A percentile compares a stretch with the other conserved stretches of the same genome.
These are phyloP conservation scores for Stegostoma tigrinum DNA, from an alignment of 2,113 vertebrate genomes.

Conservation along the genomic window DNA sequence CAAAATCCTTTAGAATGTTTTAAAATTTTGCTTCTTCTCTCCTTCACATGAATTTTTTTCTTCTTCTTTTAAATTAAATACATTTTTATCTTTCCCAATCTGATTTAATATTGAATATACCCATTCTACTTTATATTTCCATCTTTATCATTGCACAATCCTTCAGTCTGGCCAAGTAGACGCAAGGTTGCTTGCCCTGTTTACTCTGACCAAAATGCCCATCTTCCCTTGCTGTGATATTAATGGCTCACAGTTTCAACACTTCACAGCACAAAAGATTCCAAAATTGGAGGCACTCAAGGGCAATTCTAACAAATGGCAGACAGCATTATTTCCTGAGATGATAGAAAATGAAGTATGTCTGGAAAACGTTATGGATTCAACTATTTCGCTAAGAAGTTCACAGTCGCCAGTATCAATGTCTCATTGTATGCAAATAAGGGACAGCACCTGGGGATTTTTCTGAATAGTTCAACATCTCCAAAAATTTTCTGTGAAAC, in stretches of 20 bases:
- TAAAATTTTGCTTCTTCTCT: background rate
- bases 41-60: background rate
- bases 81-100: background rate
- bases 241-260: background rate
- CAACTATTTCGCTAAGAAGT: background rate
- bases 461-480: background rate
- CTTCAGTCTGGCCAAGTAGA: background rate
- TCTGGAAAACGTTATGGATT: background rate
- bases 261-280: background rate
- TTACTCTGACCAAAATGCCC: background rate
- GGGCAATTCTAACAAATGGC: background rate
- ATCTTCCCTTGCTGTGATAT: background rate
- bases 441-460: slow-evolving; percentile 21
- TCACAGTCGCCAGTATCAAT: too few species aligned
- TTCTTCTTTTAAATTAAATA: background rate
- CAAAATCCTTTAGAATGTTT: background rate
- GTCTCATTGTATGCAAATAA: background rate
- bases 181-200: background rate
- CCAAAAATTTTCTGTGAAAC: background rate
- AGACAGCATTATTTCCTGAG: background rate
- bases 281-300: background rate
- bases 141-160: background rate
- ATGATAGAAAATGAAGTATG: background rate
- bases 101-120: background rate
- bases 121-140: background rate